A percentile compares a stretch with the other conserved stretches of the same genome.
These are phyloP conservation scores for Ornithorhynchus anatinus DNA, from an alignment of 2,113 vertebrate genomes.

Conservation along the genomic window DNA sequence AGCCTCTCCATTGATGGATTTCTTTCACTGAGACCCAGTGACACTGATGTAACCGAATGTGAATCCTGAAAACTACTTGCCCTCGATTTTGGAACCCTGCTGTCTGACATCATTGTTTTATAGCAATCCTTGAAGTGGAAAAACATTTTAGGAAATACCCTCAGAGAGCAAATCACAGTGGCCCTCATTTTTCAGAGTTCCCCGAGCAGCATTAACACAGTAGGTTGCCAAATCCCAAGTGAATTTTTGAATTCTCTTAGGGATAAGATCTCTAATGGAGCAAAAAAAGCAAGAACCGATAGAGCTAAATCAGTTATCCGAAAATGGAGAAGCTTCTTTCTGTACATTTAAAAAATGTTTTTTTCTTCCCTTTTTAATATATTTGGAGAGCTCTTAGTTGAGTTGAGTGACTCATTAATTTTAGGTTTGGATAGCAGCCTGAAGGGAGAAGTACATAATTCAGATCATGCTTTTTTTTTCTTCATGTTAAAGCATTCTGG, in stretches of 20 bases:
- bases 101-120: not conserved
- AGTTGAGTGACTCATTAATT: not conserved
- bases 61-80: too few species aligned
- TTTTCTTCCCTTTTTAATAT: not conserved
- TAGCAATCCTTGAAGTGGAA: not conserved
- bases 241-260: not conserved
- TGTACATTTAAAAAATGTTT: not conserved
- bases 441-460: not conserved
- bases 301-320: not conserved
- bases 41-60: not conserved
- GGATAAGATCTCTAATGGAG: not conserved
- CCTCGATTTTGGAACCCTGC: conserved; percentile 13
- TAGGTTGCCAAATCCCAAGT: conserved; percentile 8
- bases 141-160: conserved; percentile 19
- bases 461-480: not conserved
- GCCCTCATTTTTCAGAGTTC: not conserved
- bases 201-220: too few species aligned
- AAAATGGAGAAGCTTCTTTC: not conserved
- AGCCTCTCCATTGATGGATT: too few species aligned
- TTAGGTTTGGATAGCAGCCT: conserved; percentile 11
- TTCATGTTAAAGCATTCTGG: too few species aligned
- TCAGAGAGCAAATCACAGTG: too few species aligned
- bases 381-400: conserved; percentile 11
- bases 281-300: not conserved
- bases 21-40: too few species aligned